Percentiles rank a stretch among this genome's conserved stretches.
These are phyloP conservation scores for Pseudorhiza aurosa DNA, from an alignment of 30 jellyfish, hydroid and myxozoan species.

Conservation along the genomic window DNA sequence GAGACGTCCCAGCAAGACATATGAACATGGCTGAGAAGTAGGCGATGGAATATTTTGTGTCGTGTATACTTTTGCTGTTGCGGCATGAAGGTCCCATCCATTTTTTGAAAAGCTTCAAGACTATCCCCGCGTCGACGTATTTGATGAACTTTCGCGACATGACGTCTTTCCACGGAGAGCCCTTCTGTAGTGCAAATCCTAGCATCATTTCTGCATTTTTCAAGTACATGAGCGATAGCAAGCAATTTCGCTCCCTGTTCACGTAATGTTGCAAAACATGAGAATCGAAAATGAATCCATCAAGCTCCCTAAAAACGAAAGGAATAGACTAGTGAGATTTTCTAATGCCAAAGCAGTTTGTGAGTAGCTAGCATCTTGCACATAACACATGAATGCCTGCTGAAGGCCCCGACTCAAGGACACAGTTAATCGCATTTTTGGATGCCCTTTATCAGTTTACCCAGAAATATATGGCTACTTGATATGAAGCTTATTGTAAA, in stretches of 20 bases:
- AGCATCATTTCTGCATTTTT: slow-evolving; percentile 28
- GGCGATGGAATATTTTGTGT: neutral
- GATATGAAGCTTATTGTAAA: too few species aligned
- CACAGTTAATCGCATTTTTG: too few species aligned
- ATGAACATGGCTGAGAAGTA: neutral
- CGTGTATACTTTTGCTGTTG: neutral
- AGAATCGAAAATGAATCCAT: slow-evolving; percentile 74
- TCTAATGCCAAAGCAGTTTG: too few species aligned
- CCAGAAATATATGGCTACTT: too few species aligned
- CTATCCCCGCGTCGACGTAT: slow-evolving; percentile 18
- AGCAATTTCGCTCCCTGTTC: slow-evolving; percentile 60
- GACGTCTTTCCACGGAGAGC: slow-evolving; percentile 9
- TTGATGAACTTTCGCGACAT: slow-evolving; percentile 33
- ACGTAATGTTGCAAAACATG: slow-evolving; percentile 51
- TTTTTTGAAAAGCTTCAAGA: slow-evolving; percentile 28
- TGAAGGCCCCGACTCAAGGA: too few species aligned
- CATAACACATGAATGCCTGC: too few species aligned
- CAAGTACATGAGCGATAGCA: slow-evolving; percentile 39
- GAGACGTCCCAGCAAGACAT: neutral
- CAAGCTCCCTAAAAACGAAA: slow-evolving; percentile 45
- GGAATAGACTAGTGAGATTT: too few species aligned
- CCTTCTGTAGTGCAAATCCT: slow-evolving; percentile 69
- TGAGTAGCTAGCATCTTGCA: too few species aligned
- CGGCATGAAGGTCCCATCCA: slow-evolving; percentile 75
- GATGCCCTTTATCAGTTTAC: too few species aligned